phyloP scores from a whole-genome alignment of 92 coral and sea anemone species.

The Palythoa grandiflora region DNA sequence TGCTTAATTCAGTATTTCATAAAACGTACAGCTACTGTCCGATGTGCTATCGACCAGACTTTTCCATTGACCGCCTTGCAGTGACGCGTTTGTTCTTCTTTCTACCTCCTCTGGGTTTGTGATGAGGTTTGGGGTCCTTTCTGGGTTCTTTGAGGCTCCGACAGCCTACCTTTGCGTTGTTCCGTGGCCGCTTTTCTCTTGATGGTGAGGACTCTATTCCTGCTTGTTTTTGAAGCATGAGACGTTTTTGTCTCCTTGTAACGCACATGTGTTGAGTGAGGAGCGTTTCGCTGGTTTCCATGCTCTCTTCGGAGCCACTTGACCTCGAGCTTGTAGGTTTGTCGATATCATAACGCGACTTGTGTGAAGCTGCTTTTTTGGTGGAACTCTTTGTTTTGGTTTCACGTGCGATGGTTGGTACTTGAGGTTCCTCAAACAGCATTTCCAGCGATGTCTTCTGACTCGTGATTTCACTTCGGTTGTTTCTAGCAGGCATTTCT shows the following conservation, averaged over 20 bases:
- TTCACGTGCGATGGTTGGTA: background rate
- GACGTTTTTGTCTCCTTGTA: conserved; percentile 81
- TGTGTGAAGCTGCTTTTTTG: background rate
- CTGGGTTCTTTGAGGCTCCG: conserved; percentile 14
- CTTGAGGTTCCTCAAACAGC: conserved; percentile 21
- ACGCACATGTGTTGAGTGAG: conserved; percentile 42
- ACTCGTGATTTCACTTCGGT: conserved; percentile 43
- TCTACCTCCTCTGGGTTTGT: conserved; percentile 39
- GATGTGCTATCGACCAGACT: conserved; percentile 3
- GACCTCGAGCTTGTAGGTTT: background rate
- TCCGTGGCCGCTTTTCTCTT: conserved; percentile 50
- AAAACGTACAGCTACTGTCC: background rate
- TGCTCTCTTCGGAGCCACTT: conserved; percentile 34
- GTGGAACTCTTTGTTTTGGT: background rate
- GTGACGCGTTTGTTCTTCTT: conserved; percentile 26
- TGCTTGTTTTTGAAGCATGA: conserved; percentile 56
- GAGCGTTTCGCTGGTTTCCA: conserved; percentile 23
- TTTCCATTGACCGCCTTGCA: background rate
- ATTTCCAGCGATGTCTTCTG: conserved; percentile 33
- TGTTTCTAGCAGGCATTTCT: conserved; percentile 6
- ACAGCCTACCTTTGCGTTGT: conserved; percentile 13
- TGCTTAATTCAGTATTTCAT: too few species aligned
- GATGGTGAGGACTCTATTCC: conserved; percentile 50
- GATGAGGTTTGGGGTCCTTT: conserved; percentile 26
- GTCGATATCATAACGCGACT: background rate